Conservation (phyloP, 2,797 vertebrate species). For the Nothura maculosa region DNA sequence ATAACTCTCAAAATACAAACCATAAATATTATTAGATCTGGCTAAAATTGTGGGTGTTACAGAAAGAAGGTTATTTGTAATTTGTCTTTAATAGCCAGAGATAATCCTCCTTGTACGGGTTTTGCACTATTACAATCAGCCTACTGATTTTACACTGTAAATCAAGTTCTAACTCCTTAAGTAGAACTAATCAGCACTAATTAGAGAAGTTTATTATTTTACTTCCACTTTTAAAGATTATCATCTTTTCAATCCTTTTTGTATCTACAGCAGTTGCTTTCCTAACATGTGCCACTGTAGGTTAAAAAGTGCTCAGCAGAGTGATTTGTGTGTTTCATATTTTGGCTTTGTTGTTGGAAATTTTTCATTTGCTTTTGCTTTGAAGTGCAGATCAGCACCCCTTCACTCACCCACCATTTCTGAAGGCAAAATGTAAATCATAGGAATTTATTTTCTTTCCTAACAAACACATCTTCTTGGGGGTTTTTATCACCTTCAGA, state of each 20-base stretch:
- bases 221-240: constrained; percentile 65
- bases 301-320: constrained; percentile 80
- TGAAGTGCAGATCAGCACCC: constrained; percentile 76
- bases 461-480: constrained; percentile 75
- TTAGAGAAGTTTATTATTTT: constrained; percentile 74
- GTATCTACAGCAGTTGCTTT: constrained; percentile 50
- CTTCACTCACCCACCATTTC: constrained; percentile 70
- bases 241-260: constrained; percentile 45
- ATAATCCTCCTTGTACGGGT: not conserved
- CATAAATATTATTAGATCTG: not conserved
- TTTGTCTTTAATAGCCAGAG: not conserved
- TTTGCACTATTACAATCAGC: not conserved
- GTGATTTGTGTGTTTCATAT: constrained; percentile 78
- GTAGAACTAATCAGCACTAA: constrained; percentile 65
- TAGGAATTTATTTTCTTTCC: constrained; percentile 79
- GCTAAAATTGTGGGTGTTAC: not conserved
- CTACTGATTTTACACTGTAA: constrained; percentile 26
- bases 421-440: constrained; percentile 81
- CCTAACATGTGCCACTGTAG: constrained; percentile 49
- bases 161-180: constrained; percentile 39
- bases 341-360: constrained; percentile 79
- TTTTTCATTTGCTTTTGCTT: constrained; percentile 75
- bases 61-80: not conserved
- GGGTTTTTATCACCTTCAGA: constrained; percentile 69
- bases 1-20: not conserved